Evolutionary conservation across 2,113 vertebrate species (phyloP).

Genomic region (Trogon surrucura): DNA sequence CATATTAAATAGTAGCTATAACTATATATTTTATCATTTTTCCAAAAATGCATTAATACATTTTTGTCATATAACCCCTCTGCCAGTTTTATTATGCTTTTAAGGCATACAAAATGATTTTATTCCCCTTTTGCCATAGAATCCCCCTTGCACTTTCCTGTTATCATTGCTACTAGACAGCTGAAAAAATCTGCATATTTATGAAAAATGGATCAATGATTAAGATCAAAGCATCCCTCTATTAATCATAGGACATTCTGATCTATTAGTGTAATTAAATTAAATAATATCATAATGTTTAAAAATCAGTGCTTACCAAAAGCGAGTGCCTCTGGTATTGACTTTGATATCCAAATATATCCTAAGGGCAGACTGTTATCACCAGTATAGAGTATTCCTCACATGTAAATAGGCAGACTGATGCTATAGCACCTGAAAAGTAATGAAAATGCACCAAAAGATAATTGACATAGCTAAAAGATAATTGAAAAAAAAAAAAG

Average conservation of each 20-base stretch:
- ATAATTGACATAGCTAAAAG: not conserved
- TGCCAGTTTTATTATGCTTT: not conserved
- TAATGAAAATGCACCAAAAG: not conserved
- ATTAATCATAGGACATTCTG: not conserved
- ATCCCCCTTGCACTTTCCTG: not conserved
- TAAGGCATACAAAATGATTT: not conserved
- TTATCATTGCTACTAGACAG: not conserved
- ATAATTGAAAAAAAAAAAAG: not conserved
- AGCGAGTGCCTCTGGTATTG: not conserved
- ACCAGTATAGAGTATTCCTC: not conserved
- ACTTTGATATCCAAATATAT: conserved; percentile 6
- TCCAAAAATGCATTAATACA: not conserved
- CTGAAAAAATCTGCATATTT: not conserved
- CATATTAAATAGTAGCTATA: not conserved
- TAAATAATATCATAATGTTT: not conserved
- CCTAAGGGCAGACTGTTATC: not conserved
- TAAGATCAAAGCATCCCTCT: not conserved
- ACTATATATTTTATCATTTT: not conserved
- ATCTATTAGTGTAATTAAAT: not conserved
- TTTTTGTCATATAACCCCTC: not conserved
- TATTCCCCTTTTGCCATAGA: not conserved
- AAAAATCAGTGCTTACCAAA: not conserved
- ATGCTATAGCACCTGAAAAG: not conserved
- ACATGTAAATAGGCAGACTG: not conserved
- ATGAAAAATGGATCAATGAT: conserved; percentile 3